Evolutionary conservation across 2,888 invertebrate species (phyloP), one percentile per base, ranked within the genome.

Genomic region (Dinocampus coccinellae): DNA sequence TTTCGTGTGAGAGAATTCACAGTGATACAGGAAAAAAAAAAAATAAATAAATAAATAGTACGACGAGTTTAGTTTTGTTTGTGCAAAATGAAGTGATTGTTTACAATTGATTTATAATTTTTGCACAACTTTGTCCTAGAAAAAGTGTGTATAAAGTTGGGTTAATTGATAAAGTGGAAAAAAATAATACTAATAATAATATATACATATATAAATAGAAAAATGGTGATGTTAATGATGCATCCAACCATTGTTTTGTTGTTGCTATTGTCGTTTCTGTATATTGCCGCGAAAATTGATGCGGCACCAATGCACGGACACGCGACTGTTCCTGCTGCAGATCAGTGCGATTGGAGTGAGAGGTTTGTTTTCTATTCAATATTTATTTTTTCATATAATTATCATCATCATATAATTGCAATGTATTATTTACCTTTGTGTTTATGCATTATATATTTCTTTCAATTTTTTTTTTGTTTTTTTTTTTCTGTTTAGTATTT

Each of bases 271-370:
- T 39, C 57, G 58, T 36, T 76, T 26, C 61, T 74, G 39, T 75
- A 72, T 63, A 71, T 72, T 34, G 73, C 74, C 34, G 57, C 68
- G 70, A 73, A 66, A 13, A 66, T 69, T 53, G 55, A 75, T 68
- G 80, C 80, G 63, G 80, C 81, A 29, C 78, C 80, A 52, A 77
- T 81, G 42, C 78, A 79, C 73, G 75, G 73, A 60, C 75, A 77
- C 69, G 72, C 79, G 33, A 77, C 76, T 63, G 73, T 73, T 63
- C 81, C 82, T n/a, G 77, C 80, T 36, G 86, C 83, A 22, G 87
- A 87, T 76, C 86, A 86, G 78, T 87, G 87, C 79, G 86, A 87
- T 74, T 87, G 87, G 87, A 84, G 81, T 76, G 87, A 86, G 82
- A 87, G 87, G 87, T 87, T 79, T 78, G 84, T 86, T 72, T 34